A percentile compares a stretch with the other conserved stretches of the same genome.
Evolutionary conservation across 2,888 invertebrate species (phyloP).

Genomic region (Nemotelus pantherinus): DNA sequence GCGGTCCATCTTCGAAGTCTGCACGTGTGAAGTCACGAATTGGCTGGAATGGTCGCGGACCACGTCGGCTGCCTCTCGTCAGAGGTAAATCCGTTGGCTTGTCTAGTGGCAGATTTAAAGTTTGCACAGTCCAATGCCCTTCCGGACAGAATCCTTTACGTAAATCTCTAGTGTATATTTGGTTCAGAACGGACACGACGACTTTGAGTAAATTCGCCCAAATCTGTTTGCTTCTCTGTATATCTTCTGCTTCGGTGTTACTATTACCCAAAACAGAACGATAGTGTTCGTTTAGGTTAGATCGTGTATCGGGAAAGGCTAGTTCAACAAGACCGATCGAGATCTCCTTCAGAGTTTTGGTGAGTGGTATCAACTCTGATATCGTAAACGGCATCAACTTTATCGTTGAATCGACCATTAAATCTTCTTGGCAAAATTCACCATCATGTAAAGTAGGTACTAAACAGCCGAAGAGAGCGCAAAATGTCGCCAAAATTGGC

Average conservation of each 20-base stretch:
- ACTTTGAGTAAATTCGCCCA: conserved; percentile 84
- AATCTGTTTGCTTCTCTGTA: conserved; percentile 68
- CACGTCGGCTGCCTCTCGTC: conserved; percentile 65
- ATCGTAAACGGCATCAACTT: conserved; percentile 73
- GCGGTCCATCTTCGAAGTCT: conserved; percentile 80
- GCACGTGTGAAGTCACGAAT: conserved; percentile 69
- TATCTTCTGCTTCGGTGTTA: conserved; percentile 60
- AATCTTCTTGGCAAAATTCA: conserved; percentile 76
- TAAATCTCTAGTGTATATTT: conserved; percentile 86
- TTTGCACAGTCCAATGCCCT: conserved; percentile 72
- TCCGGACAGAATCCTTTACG: conserved; percentile 81
- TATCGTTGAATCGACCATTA: conserved; percentile 54
- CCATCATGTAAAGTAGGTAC: conserved; percentile 87
- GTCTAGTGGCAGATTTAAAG: conserved; percentile 66
- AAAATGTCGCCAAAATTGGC: conserved; percentile 84
- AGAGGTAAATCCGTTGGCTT: conserved; percentile 68
- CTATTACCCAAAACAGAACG: conserved; percentile 63
- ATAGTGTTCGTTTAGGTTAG: conserved; percentile 72
- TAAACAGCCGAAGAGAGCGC: conserved; percentile 81
- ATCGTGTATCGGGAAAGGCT: conserved; percentile 83
- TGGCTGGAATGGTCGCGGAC: conserved; percentile 68
- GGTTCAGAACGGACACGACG: conserved; percentile 77
- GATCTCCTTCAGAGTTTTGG: conserved; percentile 78
- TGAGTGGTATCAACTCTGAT: conserved; percentile 76
- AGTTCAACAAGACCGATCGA: conserved; percentile 86